A percentile compares a stretch with the other conserved stretches of the same genome.
Conservation (phyloP, 2,797 vertebrate genomes). For the Pangasius mekongensis region DNA sequence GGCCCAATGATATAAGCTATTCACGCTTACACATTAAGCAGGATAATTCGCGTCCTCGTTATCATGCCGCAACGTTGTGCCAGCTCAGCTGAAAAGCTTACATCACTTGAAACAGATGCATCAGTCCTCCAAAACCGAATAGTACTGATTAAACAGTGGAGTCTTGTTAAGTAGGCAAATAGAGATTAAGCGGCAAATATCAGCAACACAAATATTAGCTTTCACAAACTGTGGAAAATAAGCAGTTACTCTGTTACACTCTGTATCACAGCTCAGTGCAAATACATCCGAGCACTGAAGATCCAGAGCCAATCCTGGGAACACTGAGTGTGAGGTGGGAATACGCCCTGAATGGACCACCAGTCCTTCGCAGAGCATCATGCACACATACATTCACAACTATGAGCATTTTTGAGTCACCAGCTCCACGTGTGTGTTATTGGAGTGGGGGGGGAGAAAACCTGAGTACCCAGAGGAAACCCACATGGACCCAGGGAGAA, state of each 20-base stretch:
- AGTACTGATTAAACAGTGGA: background rate
- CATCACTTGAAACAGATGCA: background rate
- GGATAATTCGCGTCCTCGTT: conserved; percentile 10
- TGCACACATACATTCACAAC: background rate
- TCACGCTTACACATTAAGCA: conserved; percentile 6
- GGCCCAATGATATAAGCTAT: background rate
- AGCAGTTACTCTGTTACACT: background rate
- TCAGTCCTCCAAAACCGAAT: background rate
- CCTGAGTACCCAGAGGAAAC: background rate
- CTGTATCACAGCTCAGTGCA: background rate
- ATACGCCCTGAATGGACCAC: background rate
- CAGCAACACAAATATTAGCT: conserved; percentile 5
- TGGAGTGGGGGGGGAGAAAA: background rate
- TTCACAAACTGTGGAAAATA: background rate
- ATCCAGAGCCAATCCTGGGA: background rate
- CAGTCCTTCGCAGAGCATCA: background rate
- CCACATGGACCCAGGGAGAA: background rate
- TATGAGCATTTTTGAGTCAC: background rate
- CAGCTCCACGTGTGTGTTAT: background rate
- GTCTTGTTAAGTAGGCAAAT: background rate
- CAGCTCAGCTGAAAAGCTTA: background rate
- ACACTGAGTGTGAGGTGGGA: background rate
- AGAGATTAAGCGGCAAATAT: background rate
- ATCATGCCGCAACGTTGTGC: background rate
- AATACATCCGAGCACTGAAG: background rate